phyloP scores from a whole-genome alignment of 2,113 vertebrate genomes.

The Cyprinodon tularosa region DNA sequence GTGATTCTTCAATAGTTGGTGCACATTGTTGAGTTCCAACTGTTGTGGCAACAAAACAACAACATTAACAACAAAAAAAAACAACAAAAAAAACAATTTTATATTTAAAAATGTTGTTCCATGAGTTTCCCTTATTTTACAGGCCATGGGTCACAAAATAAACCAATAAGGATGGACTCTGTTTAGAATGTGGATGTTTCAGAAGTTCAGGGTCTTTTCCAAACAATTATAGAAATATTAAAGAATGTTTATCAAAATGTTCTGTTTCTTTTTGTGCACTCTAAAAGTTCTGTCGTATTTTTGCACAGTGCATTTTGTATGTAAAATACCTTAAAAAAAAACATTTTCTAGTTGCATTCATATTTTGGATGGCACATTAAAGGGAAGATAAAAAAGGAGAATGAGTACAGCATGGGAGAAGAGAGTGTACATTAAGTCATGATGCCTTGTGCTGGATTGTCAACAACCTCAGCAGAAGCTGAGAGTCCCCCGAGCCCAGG shows the following conservation, averaged over 20 bases:
- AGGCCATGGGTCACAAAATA: not conserved
- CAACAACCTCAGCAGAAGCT: conserved; percentile 71
- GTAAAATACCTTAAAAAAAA: conserved; percentile 9
- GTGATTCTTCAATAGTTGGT: not conserved
- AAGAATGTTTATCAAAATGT: not conserved
- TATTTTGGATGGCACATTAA: not conserved
- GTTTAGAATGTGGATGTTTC: not conserved
- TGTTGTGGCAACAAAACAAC: not conserved
- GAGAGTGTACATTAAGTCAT: conserved; percentile 58
- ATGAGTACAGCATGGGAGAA: not conserved
- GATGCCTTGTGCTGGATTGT: conserved; percentile 56
- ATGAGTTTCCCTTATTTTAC: not conserved
- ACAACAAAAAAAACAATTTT: not conserved
- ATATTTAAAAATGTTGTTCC: not conserved
- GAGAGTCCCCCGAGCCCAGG: conserved; percentile 70
- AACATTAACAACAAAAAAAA: not conserved
- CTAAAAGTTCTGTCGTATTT: not conserved
- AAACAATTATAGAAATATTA: not conserved
- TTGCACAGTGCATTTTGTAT: not conserved
- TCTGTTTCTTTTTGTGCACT: not conserved
- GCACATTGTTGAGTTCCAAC: not conserved
- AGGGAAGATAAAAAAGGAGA: not conserved
- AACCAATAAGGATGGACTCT: not conserved
- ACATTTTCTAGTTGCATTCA: not conserved
- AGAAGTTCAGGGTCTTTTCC: not conserved